Conservation (phyloP, 2,888 invertebrate genomes). For the Hypomecis atomaria region DNA sequence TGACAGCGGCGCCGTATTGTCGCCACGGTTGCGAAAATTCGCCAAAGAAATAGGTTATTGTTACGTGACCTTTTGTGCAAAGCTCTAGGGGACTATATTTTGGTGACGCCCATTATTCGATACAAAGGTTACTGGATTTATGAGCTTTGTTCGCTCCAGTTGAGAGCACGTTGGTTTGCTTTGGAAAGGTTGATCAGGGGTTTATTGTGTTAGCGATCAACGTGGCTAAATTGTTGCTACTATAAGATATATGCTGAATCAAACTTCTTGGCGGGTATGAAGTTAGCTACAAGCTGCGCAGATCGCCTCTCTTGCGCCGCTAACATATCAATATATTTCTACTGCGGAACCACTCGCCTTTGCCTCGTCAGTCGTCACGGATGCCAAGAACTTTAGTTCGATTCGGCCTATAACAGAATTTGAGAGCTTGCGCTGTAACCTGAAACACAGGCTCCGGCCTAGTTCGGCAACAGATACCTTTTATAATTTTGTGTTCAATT, state of each 20-base stretch:
- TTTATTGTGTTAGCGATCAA: conserved; percentile 32
- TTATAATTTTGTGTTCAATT: too few relatives aligned
- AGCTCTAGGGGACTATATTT: conserved; percentile 63
- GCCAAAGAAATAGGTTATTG: conserved; percentile 68
- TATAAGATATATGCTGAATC: conserved; percentile 2
- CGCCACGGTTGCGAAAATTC: conserved; percentile 68
- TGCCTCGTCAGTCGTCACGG: too few relatives aligned
- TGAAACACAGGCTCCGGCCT: too few relatives aligned
- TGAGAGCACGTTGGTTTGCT: conserved; percentile 34
- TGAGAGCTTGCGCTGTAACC: too few relatives aligned
- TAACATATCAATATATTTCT: too few relatives aligned
- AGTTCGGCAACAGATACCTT: too few relatives aligned
- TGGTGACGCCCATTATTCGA: conserved; percentile 54
- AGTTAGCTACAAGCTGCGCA: too few relatives aligned
- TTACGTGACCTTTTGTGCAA: conserved; percentile 69
- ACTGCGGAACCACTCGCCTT: too few relatives aligned
- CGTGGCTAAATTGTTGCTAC: conserved; percentile 35
- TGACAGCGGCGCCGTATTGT: conserved; percentile 63
- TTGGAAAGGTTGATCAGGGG: conserved; percentile 34
- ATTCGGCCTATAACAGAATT: too few relatives aligned
- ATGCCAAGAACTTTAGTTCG: too few relatives aligned
- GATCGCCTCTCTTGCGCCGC: too few relatives aligned
- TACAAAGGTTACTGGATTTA: conserved; percentile 61
- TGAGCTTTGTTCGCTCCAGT: conserved; percentile 45
- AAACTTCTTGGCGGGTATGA: too few relatives aligned